These are phyloP conservation scores for Phortica magna DNA, from an alignment of 2,888 invertebrate genomes.

Conservation along the genomic window DNA sequence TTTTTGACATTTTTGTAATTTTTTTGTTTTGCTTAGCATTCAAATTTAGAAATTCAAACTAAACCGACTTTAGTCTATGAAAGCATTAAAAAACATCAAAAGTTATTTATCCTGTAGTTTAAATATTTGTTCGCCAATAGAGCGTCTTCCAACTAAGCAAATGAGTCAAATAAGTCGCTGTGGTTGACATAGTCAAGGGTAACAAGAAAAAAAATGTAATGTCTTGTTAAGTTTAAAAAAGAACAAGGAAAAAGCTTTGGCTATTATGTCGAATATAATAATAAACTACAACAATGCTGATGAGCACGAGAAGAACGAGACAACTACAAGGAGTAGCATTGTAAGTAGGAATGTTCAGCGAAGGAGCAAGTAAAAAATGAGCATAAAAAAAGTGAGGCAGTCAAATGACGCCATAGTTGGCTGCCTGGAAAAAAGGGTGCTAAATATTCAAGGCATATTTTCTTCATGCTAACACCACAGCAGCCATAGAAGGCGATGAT, in stretches of 20 bases:
- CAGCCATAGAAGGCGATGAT: too few relatives aligned
- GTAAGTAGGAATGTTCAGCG: neutral
- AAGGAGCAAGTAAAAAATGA: conserved; percentile 2
- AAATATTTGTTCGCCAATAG: neutral
- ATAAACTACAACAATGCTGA: conserved; percentile 34
- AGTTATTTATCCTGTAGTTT: conserved; percentile 10
- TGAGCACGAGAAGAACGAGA: neutral
- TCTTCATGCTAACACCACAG: neutral
- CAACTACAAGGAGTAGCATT: conserved; percentile 19
- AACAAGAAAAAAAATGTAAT: neutral
- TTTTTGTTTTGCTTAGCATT: neutral
- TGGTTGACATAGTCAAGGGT: conserved; percentile 4
- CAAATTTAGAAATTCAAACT: conserved; percentile 10
- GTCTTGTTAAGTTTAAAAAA: conserved; percentile 33
- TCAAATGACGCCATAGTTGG: conserved; percentile 37
- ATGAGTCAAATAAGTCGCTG: conserved; percentile 21
- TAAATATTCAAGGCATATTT: conserved; percentile 64
- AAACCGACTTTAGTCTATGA: neutral
- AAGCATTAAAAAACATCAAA: conserved; percentile 11
- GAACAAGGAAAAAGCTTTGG: conserved; percentile 37
- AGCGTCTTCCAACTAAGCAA: neutral
- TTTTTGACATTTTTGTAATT: conserved; percentile 33
- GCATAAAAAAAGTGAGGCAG: neutral
- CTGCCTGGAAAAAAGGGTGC: conserved; percentile 52
- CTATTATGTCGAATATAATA: conserved; percentile 43